These are phyloP conservation scores for Phymorhynchus buccinoides DNA, from an alignment of 1,140 invertebrate genomes.

Conservation along the genomic window DNA sequence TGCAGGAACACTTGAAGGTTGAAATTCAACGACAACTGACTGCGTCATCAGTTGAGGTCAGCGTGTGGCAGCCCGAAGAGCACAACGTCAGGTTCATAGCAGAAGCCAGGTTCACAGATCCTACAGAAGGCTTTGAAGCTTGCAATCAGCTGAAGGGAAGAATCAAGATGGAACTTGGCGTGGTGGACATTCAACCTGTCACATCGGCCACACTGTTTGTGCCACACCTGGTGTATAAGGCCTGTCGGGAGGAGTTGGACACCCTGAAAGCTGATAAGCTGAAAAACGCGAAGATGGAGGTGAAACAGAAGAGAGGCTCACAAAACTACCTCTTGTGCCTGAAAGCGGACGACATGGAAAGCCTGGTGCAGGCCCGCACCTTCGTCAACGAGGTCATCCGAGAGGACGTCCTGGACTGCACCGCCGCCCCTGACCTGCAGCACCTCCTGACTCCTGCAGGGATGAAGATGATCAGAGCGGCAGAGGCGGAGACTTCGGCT, in stretches of 20 bases:
- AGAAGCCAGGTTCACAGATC: slow-evolving; percentile 53
- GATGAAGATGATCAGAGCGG: slow-evolving; percentile 40
- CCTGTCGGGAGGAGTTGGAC: slow-evolving; percentile 43
- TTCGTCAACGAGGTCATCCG: slow-evolving; percentile 46
- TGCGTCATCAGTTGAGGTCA: slow-evolving; percentile 35
- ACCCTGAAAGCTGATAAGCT: slow-evolving; percentile 36
- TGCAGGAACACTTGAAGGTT: slow-evolving; percentile 2
- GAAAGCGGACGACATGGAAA: slow-evolving; percentile 39
- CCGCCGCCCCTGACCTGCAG: slow-evolving; percentile 12
- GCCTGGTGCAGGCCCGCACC: slow-evolving; percentile 45
- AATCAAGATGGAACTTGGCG: slow-evolving; percentile 32
- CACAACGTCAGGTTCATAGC: slow-evolving; percentile 36
- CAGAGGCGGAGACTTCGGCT: slow-evolving; percentile 47
- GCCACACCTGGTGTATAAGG: slow-evolving; percentile 40
- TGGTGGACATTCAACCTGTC: slow-evolving; percentile 46
- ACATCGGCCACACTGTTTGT: slow-evolving; percentile 51
- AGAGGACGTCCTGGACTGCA: slow-evolving; percentile 53
- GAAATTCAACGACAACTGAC: background rate
- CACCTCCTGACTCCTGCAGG: slow-evolving; percentile 53
- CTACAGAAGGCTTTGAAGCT: slow-evolving; percentile 49
- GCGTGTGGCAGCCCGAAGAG: slow-evolving; percentile 32
- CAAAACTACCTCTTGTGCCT: slow-evolving; percentile 50
- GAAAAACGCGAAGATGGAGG: background rate
- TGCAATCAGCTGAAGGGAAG: slow-evolving; percentile 36
- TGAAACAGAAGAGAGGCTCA: slow-evolving; percentile 40